Evolutionary conservation across 2,888 invertebrate genomes (phyloP).

Genomic region (Alcis repandata): DNA sequence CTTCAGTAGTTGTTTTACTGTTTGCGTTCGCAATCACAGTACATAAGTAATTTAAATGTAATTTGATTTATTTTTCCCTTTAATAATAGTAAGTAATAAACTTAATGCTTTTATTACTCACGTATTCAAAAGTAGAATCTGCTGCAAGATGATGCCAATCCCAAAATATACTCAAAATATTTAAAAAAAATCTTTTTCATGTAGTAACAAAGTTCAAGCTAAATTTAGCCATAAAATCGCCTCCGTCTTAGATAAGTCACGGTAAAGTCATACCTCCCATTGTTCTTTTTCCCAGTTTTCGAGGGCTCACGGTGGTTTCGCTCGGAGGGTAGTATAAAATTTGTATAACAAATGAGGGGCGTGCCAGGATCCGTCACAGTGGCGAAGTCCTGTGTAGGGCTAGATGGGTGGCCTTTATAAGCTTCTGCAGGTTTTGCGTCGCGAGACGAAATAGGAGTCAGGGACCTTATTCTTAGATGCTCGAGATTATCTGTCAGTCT

Average conservation of each 20-base stretch:
- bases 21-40: slow-evolving; percentile 51
- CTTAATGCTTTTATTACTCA: too few species aligned
- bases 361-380: slow-evolving; percentile 85
- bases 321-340: slow-evolving; percentile 86
- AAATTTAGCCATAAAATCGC: slow-evolving; percentile 42
- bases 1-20: slow-evolving; percentile 70
- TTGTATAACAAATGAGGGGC: slow-evolving; percentile 87
- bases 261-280: slow-evolving; percentile 53
- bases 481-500: too few species aligned
- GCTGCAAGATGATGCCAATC: background rate
- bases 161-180: slow-evolving; percentile 1
- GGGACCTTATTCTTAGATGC: too few species aligned
- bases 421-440: slow-evolving; percentile 39
- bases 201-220: slow-evolving; percentile 2
- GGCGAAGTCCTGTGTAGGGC: slow-evolving; percentile 78
- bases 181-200: background rate
- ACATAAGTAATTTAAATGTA: slow-evolving; percentile 42
- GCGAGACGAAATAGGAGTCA: slow-evolving; percentile 2
- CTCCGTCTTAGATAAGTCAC: slow-evolving; percentile 46
- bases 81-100: background rate
- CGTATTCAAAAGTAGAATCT: too few species aligned
- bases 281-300: slow-evolving; percentile 67
- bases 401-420: slow-evolving; percentile 78
- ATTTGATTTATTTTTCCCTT: slow-evolving; percentile 27
- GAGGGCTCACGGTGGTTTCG: slow-evolving; percentile 65